Evolutionary conservation across 2,888 invertebrate species (phyloP), one percentile per base, ranked within the genome.

Genomic region (Therioaphis trifolii): DNA sequence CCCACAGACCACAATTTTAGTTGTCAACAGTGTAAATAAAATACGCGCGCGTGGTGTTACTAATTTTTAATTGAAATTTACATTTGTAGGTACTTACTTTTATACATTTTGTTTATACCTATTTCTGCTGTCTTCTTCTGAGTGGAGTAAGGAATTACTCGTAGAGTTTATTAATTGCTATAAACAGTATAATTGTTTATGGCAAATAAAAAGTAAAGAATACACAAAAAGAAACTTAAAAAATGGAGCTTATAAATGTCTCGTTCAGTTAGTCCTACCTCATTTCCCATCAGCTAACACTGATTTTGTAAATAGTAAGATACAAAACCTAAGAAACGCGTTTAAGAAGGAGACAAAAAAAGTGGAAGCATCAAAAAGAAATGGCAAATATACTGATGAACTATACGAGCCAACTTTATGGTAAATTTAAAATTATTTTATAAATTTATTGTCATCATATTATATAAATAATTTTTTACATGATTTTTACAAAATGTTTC

Each of bases 121-220:
- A 14, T 46, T 9, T 46, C 14, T 58, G 24, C 24, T 12, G 58
- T 58, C 58, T 58, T 58, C 58, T 58, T 58, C 58, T 58, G 58
- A 58, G 21, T 24, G 58, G 24, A 58, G 58, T 58, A 58, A 58
- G 12, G 24, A 58, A 2, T 24, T 58, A 11, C 2, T 24, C 9
- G 24, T 58, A 9, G 24, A 58, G 2, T 58, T 58, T 9, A 58
- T 58, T 24, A 21, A 24, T 58, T 24, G 58, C 58, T 58, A 58
- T 58, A 58, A 24, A 58, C 24, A 58, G 12, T n/a, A 58, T 58
- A 58, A 11, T 58, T 58, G 58, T 58, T 58, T 58, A 58, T 58
- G 58, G 5, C 58, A 58, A 58, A 1, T 58, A 5, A 58, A 58
- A 58, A 58, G 12, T 58, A 58, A 4, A 58, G 24, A 58, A 12